phyloP scores from a whole-genome alignment of 2,888 invertebrate genomes.

The Noctua fimbriata region DNA sequence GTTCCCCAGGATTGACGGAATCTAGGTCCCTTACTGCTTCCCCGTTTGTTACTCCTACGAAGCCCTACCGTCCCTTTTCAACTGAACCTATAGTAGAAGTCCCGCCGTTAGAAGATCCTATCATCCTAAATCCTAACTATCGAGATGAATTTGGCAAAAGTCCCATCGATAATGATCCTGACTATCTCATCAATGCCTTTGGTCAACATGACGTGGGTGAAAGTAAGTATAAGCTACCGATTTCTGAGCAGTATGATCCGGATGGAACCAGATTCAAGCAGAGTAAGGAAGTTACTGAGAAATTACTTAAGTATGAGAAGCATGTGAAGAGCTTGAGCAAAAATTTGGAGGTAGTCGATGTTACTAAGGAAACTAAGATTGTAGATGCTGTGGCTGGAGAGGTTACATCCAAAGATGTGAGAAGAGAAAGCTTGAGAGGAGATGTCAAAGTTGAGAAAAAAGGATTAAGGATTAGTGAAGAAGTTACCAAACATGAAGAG shows the following conservation, averaged over 20 bases:
- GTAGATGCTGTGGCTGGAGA: constrained; percentile 26
- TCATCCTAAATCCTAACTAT: constrained; percentile 82
- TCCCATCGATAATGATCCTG: constrained; percentile 67
- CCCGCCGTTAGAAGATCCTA: constrained; percentile 82
- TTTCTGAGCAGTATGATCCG: constrained; percentile 84
- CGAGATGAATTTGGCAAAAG: constrained; percentile 77
- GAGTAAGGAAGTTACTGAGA: constrained; percentile 53
- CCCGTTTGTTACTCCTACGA: constrained; percentile 75
- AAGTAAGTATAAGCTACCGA: constrained; percentile 78
- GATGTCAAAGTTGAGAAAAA: constrained; percentile 28
- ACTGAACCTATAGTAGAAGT: constrained; percentile 79
- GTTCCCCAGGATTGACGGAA: constrained; percentile 45
- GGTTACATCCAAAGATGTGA: constrained; percentile 38
- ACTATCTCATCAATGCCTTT: constrained; percentile 65
- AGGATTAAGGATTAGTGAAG: constrained; percentile 38
- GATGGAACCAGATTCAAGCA: constrained; percentile 67
- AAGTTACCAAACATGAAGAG: constrained; percentile 27
- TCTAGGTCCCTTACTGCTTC: constrained; percentile 78
- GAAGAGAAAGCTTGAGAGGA: constrained; percentile 26
- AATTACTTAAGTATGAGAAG: constrained; percentile 48
- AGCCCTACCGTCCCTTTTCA: constrained; percentile 83
- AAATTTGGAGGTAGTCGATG: constrained; percentile 42
- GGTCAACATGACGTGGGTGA: constrained; percentile 24
- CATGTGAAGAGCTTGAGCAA: constrained; percentile 52
- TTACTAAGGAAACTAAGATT: constrained; percentile 50